Base-by-base conservation (phyloP, 2,888 invertebrate genomes). In the Limnephilus auricula region DNA sequence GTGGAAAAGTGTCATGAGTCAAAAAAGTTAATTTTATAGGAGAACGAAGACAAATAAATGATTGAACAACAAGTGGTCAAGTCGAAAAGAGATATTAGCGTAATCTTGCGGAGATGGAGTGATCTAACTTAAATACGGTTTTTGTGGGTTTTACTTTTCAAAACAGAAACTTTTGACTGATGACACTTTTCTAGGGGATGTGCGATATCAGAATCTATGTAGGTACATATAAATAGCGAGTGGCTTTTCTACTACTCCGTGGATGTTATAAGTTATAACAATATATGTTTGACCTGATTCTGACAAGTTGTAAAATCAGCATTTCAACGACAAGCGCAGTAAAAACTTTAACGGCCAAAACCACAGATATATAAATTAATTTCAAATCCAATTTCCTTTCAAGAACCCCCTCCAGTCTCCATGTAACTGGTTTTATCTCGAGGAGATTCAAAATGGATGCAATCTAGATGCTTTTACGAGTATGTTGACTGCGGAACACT, bases 291-390 rank as follows among this genome's bases (percentile, higher is more conserved):
- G 65, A 65, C 65, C 65, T 65, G 9, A 65, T n/a, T 65, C 65
- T n/a, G 65, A 65, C 25, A 65, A 65, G 65, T 65, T 65, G 65
- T 65, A 65, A 65, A n/a, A n/a, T 65, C 65, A 65, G 65, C 65
- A 65, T 65, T 65, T 25, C 25, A 65, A 25, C 65, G 65, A 65
- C 18, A 65, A 65, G 65, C 25, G 65, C 65, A 25, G 65, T 65
- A 65, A 65, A 65, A 65, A 80, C 32, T 80, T 80, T 32, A 80
- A 32, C 31, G 6, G 13, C 15, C 13, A 31, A 80, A 80, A 32
- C 32, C 80, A 80, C 80, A 18, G 80, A 32, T 80, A 80, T 32
- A 80, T 80, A 80, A 80, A 80, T 80, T 80, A 80, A 80, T 80
- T 80, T 80, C 18, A 80, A 80, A 80, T 80, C 31, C 32, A 80